Conservation (phyloP, 2,113 vertebrate genomes). For the Hyaena hyaena region DNA sequence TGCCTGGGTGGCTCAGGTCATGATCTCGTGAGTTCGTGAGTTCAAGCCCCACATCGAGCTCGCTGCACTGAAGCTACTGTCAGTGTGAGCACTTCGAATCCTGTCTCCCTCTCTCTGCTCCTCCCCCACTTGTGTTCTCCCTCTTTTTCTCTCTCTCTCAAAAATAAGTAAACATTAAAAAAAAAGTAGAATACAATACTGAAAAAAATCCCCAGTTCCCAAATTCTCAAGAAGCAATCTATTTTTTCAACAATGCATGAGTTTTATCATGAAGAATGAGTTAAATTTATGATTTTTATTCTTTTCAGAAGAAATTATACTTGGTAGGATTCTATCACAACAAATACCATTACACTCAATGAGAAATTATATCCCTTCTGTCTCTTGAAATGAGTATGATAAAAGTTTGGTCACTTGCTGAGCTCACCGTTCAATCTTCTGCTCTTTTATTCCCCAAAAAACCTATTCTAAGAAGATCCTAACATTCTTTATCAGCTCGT, state of each 20-base stretch:
- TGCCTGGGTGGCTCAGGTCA: too few relatives aligned
- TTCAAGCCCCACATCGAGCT: too few relatives aligned
- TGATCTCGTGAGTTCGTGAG: too few relatives aligned
- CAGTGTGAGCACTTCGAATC: too few relatives aligned
- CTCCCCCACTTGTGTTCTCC: too few relatives aligned
- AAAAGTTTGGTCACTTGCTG: background rate
- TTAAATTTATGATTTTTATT: slow-evolving; percentile 14
- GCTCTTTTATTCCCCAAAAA: background rate
- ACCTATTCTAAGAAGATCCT: background rate
- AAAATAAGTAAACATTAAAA: too few relatives aligned
- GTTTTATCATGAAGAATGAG: background rate
- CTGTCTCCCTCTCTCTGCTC: too few relatives aligned
- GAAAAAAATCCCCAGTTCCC: background rate
- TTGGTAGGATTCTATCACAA: background rate
- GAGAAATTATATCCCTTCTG: background rate
- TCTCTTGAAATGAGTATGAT: background rate
- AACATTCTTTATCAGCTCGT: background rate
- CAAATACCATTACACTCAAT: background rate
- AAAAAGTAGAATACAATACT: background rate
- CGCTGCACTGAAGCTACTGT: too few relatives aligned
- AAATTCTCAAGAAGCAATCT: background rate
- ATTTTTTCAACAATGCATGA: background rate
- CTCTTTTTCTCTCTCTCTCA: too few relatives aligned
- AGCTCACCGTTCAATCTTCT: background rate
- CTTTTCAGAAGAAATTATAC: background rate